phyloP scores from a whole-genome alignment of 1,140 invertebrate genomes.

The Zophobas morio region DNA sequence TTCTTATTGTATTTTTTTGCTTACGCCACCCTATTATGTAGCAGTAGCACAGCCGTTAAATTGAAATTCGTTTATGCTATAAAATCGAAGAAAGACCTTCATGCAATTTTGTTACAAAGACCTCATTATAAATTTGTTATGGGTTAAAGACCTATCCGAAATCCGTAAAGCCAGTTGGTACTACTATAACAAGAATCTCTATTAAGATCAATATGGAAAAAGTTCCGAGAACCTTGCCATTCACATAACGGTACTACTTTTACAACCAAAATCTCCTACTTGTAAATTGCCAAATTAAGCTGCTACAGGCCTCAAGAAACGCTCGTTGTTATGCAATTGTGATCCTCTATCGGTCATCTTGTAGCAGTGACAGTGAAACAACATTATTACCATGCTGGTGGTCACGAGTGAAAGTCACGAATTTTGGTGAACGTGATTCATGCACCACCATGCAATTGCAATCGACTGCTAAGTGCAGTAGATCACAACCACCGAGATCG shows the following conservation, averaged over 20 bases:
- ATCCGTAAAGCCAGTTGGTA: not conserved
- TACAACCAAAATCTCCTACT: not conserved
- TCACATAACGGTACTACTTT: not conserved
- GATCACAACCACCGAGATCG: conserved; percentile 27
- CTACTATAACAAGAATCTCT: not conserved
- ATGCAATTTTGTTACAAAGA: too few relatives aligned
- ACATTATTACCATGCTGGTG: conserved; percentile 32
- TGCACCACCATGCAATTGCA: conserved; percentile 35
- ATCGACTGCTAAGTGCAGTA: conserved; percentile 39
- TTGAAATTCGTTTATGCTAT: too few relatives aligned
- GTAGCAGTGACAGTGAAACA: conserved; percentile 33
- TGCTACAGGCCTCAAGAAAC: not conserved
- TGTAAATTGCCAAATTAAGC: conserved; percentile 4
- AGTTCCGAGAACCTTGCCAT: not conserved
- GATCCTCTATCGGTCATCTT: conserved; percentile 21
- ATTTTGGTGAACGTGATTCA: conserved; percentile 43
- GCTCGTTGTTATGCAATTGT: conserved; percentile 17
- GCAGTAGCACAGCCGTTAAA: too few relatives aligned
- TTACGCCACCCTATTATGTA: too few relatives aligned
- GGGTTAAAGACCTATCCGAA: conserved; percentile 4
- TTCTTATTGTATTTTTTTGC: too few relatives aligned
- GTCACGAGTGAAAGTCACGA: conserved; percentile 48
- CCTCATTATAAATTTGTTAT: not conserved
- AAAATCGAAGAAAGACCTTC: too few relatives aligned
- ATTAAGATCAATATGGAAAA: not conserved